Evolutionary conservation across 2,888 invertebrate species (phyloP).

Genomic region (Acanthosepion pharaonis): DNA sequence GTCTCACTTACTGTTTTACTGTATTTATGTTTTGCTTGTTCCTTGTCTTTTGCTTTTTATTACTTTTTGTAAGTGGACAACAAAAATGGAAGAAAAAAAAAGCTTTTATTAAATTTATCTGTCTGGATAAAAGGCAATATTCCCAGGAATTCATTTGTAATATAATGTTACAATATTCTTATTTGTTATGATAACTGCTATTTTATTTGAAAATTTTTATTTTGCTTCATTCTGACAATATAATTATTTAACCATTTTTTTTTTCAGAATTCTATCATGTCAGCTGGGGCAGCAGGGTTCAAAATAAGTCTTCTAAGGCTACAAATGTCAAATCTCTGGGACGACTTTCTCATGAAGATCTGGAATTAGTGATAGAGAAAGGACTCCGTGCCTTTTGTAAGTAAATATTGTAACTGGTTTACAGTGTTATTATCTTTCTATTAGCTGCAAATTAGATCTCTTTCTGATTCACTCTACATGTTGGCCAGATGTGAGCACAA

Average conservation of each 20-base stretch:
- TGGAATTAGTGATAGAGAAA: constrained; percentile 74
- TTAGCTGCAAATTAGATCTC: too few relatives aligned
- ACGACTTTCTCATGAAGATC: constrained; percentile 77
- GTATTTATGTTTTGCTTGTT: background rate
- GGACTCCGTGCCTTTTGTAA: constrained; percentile 73
- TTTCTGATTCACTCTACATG: too few relatives aligned
- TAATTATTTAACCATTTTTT: background rate
- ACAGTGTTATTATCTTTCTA: background rate
- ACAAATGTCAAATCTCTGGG: constrained; percentile 75
- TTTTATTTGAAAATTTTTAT: background rate
- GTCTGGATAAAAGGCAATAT: too few relatives aligned
- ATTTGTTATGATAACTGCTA: too few relatives aligned
- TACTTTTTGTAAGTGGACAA: background rate
- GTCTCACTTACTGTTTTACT: constrained; percentile 47
- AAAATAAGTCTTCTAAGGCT: constrained; percentile 74
- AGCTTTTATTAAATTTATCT: background rate
- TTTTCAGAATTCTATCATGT: constrained; percentile 72
- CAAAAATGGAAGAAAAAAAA: background rate
- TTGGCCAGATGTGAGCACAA: too few relatives aligned
- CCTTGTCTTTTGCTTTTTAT: background rate
- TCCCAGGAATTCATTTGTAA: too few relatives aligned
- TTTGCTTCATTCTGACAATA: background rate
- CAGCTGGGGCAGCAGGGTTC: constrained; percentile 73
- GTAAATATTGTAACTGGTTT: constrained; percentile 51
- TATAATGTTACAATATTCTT: too few relatives aligned